A percentile compares a stretch with the other conserved stretches of the same genome.
phyloP scores from a whole-genome alignment of 1,140 invertebrate genomes.

The Cecropterus lyciades region DNA sequence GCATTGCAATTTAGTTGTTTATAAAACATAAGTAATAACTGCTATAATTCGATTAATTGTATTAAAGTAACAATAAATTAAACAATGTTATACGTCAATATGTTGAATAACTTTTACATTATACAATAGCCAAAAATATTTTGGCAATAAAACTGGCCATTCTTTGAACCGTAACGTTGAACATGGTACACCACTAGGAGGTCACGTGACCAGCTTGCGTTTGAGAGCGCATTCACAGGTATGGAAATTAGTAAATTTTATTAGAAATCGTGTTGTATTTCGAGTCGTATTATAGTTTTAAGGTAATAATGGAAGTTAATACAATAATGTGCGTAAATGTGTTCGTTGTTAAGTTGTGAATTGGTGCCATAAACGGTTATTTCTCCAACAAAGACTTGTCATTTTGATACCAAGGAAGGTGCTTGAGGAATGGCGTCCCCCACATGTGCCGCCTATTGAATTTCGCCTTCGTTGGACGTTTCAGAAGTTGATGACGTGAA shows the following conservation, averaged over 20 bases:
- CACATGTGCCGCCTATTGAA: slow-evolving; percentile 82
- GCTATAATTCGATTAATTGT: too few relatives aligned
- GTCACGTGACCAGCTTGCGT: slow-evolving; percentile 84
- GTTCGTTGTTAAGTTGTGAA: slow-evolving; percentile 60
- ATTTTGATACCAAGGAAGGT: slow-evolving; percentile 83
- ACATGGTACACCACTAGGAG: slow-evolving; percentile 63
- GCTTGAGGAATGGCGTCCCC: slow-evolving; percentile 84
- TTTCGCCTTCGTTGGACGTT: slow-evolving; percentile 67
- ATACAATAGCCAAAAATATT: slow-evolving; percentile 38
- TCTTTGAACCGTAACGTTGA: slow-evolving; percentile 48
- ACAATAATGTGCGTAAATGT: slow-evolving; percentile 57
- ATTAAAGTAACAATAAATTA: too few relatives aligned
- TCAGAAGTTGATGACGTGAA: slow-evolving; percentile 75
- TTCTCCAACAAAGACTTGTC: slow-evolving; percentile 78
- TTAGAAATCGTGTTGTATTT: slow-evolving; percentile 77
- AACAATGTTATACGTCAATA: neutral
- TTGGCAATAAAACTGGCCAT: slow-evolving; percentile 61
- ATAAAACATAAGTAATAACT: too few relatives aligned
- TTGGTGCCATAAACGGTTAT: slow-evolving; percentile 70
- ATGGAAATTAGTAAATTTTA: slow-evolving; percentile 82
- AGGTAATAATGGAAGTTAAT: slow-evolving; percentile 67
- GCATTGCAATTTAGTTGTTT: too few relatives aligned
- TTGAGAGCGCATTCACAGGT: slow-evolving; percentile 85
- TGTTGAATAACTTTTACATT: slow-evolving; percentile 24
- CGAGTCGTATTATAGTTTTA: slow-evolving; percentile 67